These are phyloP conservation scores for Agrochola lychnidis DNA, from an alignment of 2,888 invertebrate species.

Conservation along the genomic window DNA sequence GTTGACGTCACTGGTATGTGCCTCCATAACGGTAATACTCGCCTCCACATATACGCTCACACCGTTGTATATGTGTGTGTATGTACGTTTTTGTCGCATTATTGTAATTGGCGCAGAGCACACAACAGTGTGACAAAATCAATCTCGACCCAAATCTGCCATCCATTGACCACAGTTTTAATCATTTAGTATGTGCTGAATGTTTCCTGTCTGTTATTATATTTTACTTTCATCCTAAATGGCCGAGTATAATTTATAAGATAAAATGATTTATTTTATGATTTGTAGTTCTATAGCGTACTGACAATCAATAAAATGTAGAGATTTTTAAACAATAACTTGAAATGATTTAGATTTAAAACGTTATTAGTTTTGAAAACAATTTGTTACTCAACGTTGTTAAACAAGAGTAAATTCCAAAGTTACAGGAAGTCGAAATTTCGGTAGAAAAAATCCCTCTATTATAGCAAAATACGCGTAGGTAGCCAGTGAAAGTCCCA, in stretches of 20 bases:
- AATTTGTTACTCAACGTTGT: slow-evolving; percentile 9
- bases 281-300: slow-evolving; percentile 4
- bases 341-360: neutral
- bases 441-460: slow-evolving; percentile 48
- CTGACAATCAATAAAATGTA: neutral
- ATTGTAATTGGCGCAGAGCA: slow-evolving; percentile 82
- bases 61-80: slow-evolving; percentile 55
- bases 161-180: slow-evolving; percentile 65
- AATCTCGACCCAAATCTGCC: slow-evolving; percentile 85
- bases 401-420: slow-evolving; percentile 35
- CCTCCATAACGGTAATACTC: slow-evolving; percentile 90
- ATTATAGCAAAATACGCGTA: slow-evolving; percentile 80
- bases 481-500: slow-evolving; percentile 89
- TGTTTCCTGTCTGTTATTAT: slow-evolving; percentile 65
- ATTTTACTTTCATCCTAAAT: slow-evolving; percentile 10
- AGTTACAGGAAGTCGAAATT: slow-evolving; percentile 56
- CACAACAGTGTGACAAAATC: slow-evolving; percentile 82
- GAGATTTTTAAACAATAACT: neutral
- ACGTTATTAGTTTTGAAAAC: neutral
- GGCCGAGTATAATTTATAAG: neutral
- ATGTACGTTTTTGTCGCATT: slow-evolving; percentile 72
- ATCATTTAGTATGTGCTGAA: slow-evolving; percentile 62
- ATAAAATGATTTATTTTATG: neutral
- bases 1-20: slow-evolving; percentile 90
- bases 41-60: slow-evolving; percentile 84